phyloP scores from a whole-genome alignment of 30 jellyfish, hydroid and myxozoan genomes.

The Clytia hemisphaerica region DNA sequence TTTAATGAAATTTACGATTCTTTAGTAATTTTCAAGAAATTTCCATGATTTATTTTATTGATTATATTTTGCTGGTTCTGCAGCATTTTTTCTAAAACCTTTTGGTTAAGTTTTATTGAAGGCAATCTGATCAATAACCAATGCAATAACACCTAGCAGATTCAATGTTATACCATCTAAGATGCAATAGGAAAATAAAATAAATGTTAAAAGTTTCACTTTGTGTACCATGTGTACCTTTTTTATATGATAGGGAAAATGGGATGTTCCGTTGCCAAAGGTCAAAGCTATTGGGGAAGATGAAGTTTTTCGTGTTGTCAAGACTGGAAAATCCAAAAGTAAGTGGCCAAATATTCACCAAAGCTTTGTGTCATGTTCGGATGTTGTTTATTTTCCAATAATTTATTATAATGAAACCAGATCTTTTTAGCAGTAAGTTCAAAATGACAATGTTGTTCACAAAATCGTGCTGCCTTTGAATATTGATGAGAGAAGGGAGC shows the following conservation, averaged over 20 bases:
- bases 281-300: constrained; percentile 98
- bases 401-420: no score
- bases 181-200: background rate
- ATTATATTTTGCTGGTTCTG: background rate
- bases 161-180: background rate
- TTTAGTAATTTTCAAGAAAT: background rate
- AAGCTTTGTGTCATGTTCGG: no score
- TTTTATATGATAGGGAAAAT: constrained; percentile 71
- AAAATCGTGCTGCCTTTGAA: no score
- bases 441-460: no score
- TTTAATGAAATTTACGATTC: no score
- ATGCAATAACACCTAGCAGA: background rate
- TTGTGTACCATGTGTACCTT: background rate
- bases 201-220: background rate
- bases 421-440: no score
- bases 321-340: constrained; percentile 93
- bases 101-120: no score
- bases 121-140: background rate
- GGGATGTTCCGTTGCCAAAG: constrained; percentile 99
- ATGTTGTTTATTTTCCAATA: no score
- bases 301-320: constrained; percentile 93
- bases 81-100: no score
- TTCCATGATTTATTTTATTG: background rate
- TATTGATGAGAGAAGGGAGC: no score
- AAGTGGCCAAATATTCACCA: no score